Evolutionary conservation across 2,113 vertebrate genomes (phyloP).

Genomic region (Choloepus hoffmanni): DNA sequence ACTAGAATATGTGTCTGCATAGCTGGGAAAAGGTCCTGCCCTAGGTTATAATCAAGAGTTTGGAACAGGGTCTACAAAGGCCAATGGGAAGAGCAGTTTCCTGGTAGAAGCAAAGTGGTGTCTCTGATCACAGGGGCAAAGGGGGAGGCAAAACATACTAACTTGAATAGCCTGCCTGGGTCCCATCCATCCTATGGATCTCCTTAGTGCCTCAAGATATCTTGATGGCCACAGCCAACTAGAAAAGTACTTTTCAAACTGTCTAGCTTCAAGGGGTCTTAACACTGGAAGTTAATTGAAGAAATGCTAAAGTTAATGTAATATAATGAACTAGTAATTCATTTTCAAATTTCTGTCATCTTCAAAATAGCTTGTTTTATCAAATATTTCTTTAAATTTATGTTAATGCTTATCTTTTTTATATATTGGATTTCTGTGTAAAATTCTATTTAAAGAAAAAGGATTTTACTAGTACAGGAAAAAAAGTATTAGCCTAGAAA

Average conservation of each 20-base stretch:
- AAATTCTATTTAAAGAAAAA: slow-evolving; percentile 2
- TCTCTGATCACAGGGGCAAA: neutral
- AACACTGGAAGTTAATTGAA: neutral
- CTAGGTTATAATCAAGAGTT: neutral
- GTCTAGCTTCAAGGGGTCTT: neutral
- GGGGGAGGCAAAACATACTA: neutral
- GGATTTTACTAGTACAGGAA: neutral
- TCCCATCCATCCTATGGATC: neutral
- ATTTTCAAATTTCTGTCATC: neutral
- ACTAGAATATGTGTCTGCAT: neutral
- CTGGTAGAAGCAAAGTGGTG: neutral
- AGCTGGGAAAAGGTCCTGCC: neutral
- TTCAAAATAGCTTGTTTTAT: neutral
- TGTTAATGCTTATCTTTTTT: neutral
- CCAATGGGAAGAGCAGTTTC: neutral
- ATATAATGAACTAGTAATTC: neutral
- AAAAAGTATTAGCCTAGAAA: neutral
- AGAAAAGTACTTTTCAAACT: neutral
- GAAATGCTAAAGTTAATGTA: neutral
- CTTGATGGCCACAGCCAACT: neutral
- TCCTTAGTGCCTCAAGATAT: neutral
- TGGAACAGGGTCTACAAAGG: neutral
- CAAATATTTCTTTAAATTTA: neutral
- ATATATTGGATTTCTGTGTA: slow-evolving; percentile 7
- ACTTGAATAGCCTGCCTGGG: neutral